These are phyloP conservation scores for Halcyon malimbica DNA, from an alignment of 2,113 vertebrate genomes.

Conservation along the genomic window DNA sequence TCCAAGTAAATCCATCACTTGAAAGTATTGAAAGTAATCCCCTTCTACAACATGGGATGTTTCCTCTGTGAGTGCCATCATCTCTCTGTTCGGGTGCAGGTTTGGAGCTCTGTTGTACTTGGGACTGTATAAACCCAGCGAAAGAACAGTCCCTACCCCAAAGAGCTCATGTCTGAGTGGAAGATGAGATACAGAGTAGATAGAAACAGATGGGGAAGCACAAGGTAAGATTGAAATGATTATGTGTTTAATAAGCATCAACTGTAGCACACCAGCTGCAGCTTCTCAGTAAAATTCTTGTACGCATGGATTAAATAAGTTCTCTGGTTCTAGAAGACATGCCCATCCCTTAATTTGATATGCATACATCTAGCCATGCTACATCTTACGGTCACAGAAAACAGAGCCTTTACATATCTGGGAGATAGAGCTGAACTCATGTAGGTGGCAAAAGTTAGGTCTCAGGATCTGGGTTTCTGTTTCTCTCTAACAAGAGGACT, in stretches of 20 bases:
- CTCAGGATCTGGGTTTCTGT: background rate
- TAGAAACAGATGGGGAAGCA: background rate
- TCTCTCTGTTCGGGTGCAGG: background rate
- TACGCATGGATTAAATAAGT: background rate
- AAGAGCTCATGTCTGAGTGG: background rate
- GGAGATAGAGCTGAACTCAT: background rate
- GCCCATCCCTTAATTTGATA: background rate
- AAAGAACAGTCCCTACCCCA: background rate
- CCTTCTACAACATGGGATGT: accelerated
- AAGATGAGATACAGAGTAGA: background rate
- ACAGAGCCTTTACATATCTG: background rate
- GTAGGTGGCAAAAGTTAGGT: background rate
- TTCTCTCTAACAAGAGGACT: background rate
- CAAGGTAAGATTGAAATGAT: slow-evolving; percentile 2
- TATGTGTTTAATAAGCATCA: slow-evolving; percentile 3
- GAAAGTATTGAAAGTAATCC: background rate
- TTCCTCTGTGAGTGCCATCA: background rate
- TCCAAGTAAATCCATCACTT: background rate
- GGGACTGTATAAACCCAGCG: background rate
- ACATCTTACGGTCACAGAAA: background rate
- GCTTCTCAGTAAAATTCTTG: background rate
- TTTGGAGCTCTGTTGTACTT: background rate
- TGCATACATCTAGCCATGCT: background rate
- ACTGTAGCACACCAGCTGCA: background rate
- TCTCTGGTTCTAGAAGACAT: background rate